Evolutionary conservation across 2,113 vertebrate genomes (phyloP), one percentile per base, ranked within the genome.

Genomic region (Ondatra zibethicus): DNA sequence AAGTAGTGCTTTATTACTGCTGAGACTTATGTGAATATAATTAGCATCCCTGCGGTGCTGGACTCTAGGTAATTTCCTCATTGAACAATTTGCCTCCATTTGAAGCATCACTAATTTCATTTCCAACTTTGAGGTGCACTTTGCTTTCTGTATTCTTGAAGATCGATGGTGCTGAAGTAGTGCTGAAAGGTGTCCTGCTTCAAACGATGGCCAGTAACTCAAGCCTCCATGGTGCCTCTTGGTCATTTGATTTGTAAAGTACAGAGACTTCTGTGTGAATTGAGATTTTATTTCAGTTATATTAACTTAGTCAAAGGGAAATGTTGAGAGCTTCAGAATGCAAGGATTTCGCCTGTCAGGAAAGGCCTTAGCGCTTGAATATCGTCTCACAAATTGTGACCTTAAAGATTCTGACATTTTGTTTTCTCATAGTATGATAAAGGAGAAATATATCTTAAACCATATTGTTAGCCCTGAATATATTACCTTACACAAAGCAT

Each of bases 31-130:
- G 2, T 96, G 94, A 96, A 91, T 80, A 84, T 82, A 97, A 94
- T 93, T 95, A 88, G 25, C 36, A 72, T 81, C 93, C 65, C 42
- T 58, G 76, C 78, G 39, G 93, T 97, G 93, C 97, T 89, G 94
- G 90, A 97, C n/a, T n/a, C 95, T 42, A 97, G 78, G 42, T 76
- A 89, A 73, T 96, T 96, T 95, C 96, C 94, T 98, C 2, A 0
- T 16, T 68, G 85, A 95, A 90, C 16, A 68, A 96, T 94, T 97
- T 87, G 77, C 86, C 70, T 95, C 91, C 72, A 85, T 93, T 68
- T 89, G 58, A 92, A 82, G 61, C 61, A 96, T 93, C 50, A 23
- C n/a, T 96, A 95, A 97, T 97, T 98, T 89, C 50, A 89, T 93
- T 98, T 97, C 81, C 65, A 29, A 95, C 95, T 95, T 73, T 73